Evolutionary conservation across 2,888 invertebrate species (phyloP).

Genomic region (Achlya flavicornis): DNA sequence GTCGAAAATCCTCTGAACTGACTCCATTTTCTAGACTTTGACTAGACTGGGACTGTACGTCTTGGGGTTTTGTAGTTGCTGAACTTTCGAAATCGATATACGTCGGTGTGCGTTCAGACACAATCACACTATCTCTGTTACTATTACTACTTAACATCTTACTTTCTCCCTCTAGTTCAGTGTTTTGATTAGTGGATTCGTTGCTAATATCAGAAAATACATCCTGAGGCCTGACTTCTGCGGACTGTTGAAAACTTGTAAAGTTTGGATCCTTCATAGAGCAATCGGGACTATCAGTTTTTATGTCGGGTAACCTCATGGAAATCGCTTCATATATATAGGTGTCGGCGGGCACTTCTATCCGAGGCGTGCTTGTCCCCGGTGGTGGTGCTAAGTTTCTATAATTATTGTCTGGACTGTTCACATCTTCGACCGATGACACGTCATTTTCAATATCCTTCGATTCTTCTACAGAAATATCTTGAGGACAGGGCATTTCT

Average conservation of each 20-base stretch:
- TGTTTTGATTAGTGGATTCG: conserved; percentile 40
- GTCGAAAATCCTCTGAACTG: conserved; percentile 64
- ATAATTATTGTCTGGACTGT: conserved; percentile 59
- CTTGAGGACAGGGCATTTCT: conserved; percentile 66
- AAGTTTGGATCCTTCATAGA: conserved; percentile 54
- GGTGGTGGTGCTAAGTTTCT: conserved; percentile 57
- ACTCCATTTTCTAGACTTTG: conserved; percentile 57
- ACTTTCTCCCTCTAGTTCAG: conserved; percentile 57
- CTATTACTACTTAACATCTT: conserved; percentile 50
- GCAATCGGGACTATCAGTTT: conserved; percentile 37
- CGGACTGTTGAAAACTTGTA: conserved; percentile 60
- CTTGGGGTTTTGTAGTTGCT: conserved; percentile 60
- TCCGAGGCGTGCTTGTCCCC: conserved; percentile 70
- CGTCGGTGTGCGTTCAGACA: conserved; percentile 51
- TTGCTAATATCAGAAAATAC: conserved; percentile 45
- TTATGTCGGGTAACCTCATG: conserved; percentile 47
- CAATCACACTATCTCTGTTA: conserved; percentile 45
- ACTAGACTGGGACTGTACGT: conserved; percentile 56
- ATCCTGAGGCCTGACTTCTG: conserved; percentile 66
- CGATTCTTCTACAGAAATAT: conserved; percentile 47
- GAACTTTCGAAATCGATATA: conserved; percentile 69
- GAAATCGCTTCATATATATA: conserved; percentile 49
- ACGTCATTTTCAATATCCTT: conserved; percentile 38
- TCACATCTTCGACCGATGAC: conserved; percentile 35
- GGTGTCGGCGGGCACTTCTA: conserved; percentile 32